These are phyloP conservation scores for Chymomyza caudatula DNA, from an alignment of 2,888 invertebrate genomes.

Conservation along the genomic window DNA sequence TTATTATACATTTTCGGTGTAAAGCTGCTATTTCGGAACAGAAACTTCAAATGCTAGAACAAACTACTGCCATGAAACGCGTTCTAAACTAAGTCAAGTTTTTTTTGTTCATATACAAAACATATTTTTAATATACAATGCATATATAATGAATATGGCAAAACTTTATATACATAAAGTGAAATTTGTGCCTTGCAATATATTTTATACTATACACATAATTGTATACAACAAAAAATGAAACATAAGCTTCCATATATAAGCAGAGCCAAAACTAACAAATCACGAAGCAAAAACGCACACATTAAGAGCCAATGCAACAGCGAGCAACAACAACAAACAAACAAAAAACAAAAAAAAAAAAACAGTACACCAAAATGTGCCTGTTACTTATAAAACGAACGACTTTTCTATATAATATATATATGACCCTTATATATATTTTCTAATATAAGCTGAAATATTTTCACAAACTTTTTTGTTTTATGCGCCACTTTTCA, in stretches of 20 bases:
- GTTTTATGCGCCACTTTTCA: background rate
- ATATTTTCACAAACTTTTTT: background rate
- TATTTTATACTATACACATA: slow-evolving; percentile 27
- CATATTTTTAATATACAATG: slow-evolving; percentile 6
- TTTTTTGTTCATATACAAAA: slow-evolving; percentile 26
- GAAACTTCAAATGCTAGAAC: slow-evolving; percentile 27
- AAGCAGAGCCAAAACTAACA: slow-evolving; percentile 1
- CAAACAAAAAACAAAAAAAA: background rate
- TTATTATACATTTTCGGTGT: slow-evolving; percentile 35
- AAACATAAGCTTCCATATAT: background rate
- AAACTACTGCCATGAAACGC: slow-evolving; percentile 66
- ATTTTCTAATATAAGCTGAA: background rate
- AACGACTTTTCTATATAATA: background rate
- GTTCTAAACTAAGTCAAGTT: slow-evolving; percentile 64
- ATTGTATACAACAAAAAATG: slow-evolving; percentile 16
- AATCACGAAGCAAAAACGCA: background rate
- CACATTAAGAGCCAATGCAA: background rate
- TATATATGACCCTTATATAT: background rate
- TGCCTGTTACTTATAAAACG: slow-evolving; percentile 9
- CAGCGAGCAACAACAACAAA: background rate
- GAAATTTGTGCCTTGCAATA: slow-evolving; percentile 64
- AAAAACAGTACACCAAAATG: slow-evolving; percentile 8
- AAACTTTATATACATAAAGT: slow-evolving; percentile 25
- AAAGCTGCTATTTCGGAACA: slow-evolving; percentile 39
- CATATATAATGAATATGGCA: background rate